Evolutionary conservation across 1,140 invertebrate genomes (phyloP).

Genomic region (Bombus waltoni): DNA sequence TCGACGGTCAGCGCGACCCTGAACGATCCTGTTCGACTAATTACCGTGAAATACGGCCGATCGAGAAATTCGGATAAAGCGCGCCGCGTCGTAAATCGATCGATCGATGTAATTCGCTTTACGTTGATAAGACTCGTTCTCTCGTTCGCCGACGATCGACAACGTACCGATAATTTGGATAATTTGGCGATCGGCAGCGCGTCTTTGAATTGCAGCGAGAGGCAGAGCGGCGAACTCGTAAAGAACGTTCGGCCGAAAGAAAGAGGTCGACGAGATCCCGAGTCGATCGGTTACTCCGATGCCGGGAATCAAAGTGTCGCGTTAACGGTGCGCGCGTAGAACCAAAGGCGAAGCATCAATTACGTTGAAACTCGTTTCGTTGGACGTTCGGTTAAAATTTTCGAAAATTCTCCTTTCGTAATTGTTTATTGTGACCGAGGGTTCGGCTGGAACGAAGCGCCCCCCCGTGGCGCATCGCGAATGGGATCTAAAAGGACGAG

Average conservation of each 20-base stretch:
- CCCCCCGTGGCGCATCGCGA: slow-evolving; percentile 70
- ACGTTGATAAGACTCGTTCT: background rate
- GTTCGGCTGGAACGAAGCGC: slow-evolving; percentile 50
- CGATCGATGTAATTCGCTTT: slow-evolving; percentile 36
- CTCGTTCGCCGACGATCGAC: background rate
- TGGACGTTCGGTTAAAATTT: slow-evolving; percentile 37
- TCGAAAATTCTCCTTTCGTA: slow-evolving; percentile 53
- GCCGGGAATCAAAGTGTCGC: slow-evolving; percentile 9
- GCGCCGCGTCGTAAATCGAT: slow-evolving; percentile 29
- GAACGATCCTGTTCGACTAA: slow-evolving; percentile 46
- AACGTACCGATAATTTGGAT: background rate
- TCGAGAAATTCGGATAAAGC: slow-evolving; percentile 42
- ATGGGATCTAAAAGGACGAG: slow-evolving; percentile 67
- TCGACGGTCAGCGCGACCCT: background rate
- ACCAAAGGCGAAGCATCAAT: slow-evolving; percentile 18
- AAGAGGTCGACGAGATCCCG: background rate
- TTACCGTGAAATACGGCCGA: slow-evolving; percentile 59
- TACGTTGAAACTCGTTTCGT: slow-evolving; percentile 43
- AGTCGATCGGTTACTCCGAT: background rate
- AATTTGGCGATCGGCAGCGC: no score
- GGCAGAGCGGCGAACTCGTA: no score
- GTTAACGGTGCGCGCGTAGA: background rate
- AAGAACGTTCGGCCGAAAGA: no score
- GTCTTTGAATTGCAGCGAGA: background rate
- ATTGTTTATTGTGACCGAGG: slow-evolving; percentile 63